Percentiles rank a stretch among this genome's conserved stretches.
Conservation (phyloP, 1,140 invertebrate genomes). For the Lordiphosa mommai region DNA sequence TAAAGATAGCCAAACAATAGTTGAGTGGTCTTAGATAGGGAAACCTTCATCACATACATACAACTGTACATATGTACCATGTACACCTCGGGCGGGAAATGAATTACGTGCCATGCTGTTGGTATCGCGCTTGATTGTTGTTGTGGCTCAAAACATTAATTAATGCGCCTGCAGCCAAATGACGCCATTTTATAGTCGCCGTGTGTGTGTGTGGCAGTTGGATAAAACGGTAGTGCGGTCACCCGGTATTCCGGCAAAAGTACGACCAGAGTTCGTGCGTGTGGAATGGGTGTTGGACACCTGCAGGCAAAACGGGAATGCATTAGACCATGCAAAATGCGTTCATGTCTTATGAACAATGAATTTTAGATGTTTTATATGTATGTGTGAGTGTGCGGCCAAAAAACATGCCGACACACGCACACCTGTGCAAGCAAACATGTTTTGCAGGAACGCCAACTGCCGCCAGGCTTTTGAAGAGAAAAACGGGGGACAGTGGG, state of each 20-base stretch:
- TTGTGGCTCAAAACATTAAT: constrained; percentile 67
- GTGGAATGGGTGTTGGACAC: constrained; percentile 14
- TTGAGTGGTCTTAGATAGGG: too few species aligned
- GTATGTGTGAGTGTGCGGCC: constrained; percentile 26
- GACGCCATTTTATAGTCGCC: constrained; percentile 60
- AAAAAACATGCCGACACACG: constrained; percentile 53
- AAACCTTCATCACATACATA: not conserved
- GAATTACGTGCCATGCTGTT: not conserved
- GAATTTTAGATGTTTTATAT: constrained; percentile 60
- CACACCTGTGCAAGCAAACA: constrained; percentile 61
- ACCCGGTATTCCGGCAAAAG: constrained; percentile 28
- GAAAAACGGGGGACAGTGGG: constrained; percentile 19
- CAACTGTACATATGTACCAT: not conserved
- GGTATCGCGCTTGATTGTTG: constrained; percentile 20
- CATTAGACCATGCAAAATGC: constrained; percentile 65
- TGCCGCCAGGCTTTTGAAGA: constrained; percentile 45
- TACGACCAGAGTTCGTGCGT: constrained; percentile 25
- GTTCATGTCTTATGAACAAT: constrained; percentile 75
- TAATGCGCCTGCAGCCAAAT: constrained; percentile 70
- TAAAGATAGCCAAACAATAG: not conserved
- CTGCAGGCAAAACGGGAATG: constrained; percentile 63
- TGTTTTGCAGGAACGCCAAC: constrained; percentile 55
- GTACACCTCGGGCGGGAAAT: not conserved
- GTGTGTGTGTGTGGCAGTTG: constrained; percentile 10
- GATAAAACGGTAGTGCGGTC: not conserved